Evolutionary conservation across 2,797 vertebrate species (phyloP), one percentile per base, ranked within the genome.

Genomic region (Anableps anableps): DNA sequence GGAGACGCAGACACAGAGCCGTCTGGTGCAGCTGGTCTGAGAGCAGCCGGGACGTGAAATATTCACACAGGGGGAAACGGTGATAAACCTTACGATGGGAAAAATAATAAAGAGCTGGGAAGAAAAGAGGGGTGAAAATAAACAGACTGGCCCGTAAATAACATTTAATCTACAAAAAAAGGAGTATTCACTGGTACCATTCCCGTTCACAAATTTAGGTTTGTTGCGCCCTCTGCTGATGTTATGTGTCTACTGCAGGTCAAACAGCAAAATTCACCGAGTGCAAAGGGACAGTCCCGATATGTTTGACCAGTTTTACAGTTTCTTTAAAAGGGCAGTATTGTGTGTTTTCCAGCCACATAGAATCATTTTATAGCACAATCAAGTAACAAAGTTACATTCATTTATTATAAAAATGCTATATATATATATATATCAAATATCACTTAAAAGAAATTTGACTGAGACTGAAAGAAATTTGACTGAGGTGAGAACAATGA

Each of bases 151-250:
- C 11, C 26, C 53, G 51, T 2, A 47, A 72, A 83, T 66, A 80
- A 80, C 23, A 85, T 72, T 26, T 81, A 62, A 58, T 50, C 26
- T 72, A 50, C 4, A 31, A 19, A 58, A 81, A 82, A 86, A 76
- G 47, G 81, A 73, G 80, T 75, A 78, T 55, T 83, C 41, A 38
- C 55, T 48, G 73, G 38, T 17, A 38, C 70, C 26, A 17, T 50
- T 78, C 50, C 11, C 17, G 14, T 13, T 8, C 19, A 0, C 7
- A 53, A 36, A 48, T 2, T 2, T 31, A 8, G 84, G 47, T 9
- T 82, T 82, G 3, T 80, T 0, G 0, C 84, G 13, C 86, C 91
- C 58, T n/a, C 90, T 93, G 79, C 51, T 83, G 94, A 88, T 13
- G 0, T 8, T 0, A 0, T 0, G 0, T 3, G 0, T 1, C 0